A percentile compares a stretch with the other conserved stretches of the same genome.
phyloP scores from a whole-genome alignment of 2,888 invertebrate species.

The Ischnura elegans region DNA sequence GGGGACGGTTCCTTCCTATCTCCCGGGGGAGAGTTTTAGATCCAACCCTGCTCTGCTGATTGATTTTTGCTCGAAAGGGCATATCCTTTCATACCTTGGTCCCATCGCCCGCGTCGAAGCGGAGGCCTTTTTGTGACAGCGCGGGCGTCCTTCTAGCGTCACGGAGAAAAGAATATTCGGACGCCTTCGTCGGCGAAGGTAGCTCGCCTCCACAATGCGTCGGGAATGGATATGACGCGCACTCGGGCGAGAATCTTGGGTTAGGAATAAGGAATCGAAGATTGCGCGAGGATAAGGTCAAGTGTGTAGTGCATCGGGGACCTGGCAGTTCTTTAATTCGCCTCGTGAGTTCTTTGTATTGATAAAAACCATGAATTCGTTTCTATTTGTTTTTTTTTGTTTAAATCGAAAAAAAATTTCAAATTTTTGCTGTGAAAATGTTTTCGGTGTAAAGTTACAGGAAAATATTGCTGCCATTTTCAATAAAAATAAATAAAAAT shows the following conservation, averaged over 20 bases:
- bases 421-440: too few species aligned
- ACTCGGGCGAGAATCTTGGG: neutral
- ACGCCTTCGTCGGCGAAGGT: neutral
- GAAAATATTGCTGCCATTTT: too few species aligned
- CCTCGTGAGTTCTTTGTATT: neutral
- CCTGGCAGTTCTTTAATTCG: neutral
- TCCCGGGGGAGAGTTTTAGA: neutral
- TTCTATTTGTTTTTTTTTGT: too few species aligned
- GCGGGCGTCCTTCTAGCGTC: neutral
- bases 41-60: neutral
- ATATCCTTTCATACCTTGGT: neutral
- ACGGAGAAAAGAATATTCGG: neutral
- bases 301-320: neutral
- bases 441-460: too few species aligned
- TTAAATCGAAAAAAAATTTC: too few species aligned
- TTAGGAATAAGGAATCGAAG: neutral
- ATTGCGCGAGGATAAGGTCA: neutral
- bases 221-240: neutral
- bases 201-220: neutral
- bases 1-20: neutral
- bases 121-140: neutral
- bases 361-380: too few species aligned
- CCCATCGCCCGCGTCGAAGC: neutral
- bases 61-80: neutral
- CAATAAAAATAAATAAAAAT: too few species aligned